A percentile compares a stretch with the other conserved stretches of the same genome.
Conservation (phyloP, 23 tunicate genomes). For the Trididemnum miniatum region DNA sequence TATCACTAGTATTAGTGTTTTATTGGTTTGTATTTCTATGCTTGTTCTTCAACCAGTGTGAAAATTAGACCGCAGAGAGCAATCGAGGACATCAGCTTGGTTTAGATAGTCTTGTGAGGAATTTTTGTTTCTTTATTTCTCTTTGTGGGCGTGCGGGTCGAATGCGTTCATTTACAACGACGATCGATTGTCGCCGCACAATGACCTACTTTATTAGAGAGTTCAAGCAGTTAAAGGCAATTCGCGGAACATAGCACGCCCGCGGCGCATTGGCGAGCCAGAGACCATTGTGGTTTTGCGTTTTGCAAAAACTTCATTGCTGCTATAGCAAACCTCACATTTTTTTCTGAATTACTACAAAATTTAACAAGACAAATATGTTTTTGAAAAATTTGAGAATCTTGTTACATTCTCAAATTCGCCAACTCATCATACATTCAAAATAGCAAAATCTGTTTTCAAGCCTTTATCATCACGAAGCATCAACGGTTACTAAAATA, state of each 20-base stretch:
- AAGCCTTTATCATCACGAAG: no score
- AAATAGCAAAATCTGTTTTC: no score
- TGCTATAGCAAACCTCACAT: no score
- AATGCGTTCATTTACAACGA: not conserved
- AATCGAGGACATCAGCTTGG: conserved; percentile 1
- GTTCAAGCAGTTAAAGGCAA: conserved; percentile 26
- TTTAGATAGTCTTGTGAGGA: conserved; percentile 9
- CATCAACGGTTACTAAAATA: no score
- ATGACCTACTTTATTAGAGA: conserved; percentile 37
- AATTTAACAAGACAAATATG: no score
- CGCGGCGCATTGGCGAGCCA: no score
- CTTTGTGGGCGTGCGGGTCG: not conserved
- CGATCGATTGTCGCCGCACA: conserved; percentile 14
- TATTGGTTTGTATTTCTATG: not conserved
- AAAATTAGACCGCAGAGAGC: not conserved
- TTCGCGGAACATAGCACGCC: conserved; percentile 13
- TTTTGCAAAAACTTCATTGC: no score
- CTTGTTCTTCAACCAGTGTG: not conserved
- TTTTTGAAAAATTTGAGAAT: no score
- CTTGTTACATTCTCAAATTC: no score
- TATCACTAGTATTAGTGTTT: not conserved
- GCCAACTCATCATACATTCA: no score
- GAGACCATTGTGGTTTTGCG: no score
- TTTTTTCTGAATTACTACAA: no score
- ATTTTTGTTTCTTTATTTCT: conserved; percentile 11